Evolutionary conservation across 1,140 invertebrate species (phyloP), one percentile per base, ranked within the genome.

Genomic region (Scaptodrosophila lebanonensis): DNA sequence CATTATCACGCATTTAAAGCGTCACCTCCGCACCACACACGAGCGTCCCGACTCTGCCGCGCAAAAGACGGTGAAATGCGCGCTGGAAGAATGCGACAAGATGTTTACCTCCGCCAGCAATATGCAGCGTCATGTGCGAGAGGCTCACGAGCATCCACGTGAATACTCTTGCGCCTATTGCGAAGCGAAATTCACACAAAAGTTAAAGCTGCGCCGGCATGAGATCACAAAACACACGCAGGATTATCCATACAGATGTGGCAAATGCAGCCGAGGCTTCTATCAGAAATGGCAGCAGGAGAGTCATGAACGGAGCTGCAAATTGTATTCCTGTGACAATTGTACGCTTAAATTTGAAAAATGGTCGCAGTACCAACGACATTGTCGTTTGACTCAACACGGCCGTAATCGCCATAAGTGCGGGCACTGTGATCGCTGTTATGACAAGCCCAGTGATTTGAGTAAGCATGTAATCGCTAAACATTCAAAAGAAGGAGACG

Each of bases 11-110:
- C 86, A 87, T 43, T 32, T 87, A 2, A 85, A 86, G 39, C 65
- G 86, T 0, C 86, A 87, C 30, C 16, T 75, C 27, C 65, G 83
- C 1, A 77, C 66, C 38, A 77, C 66, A n/a, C 85, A 87, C 40
- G 77, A 85, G 35, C 48, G 66, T 5, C 52, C 57, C 0, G 20
- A 45, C 15, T 32, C 30, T 40, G 35, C 42, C 1, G 39, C 56
- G 2, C 49, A 59, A 13, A 86, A 86, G 13, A 83, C 40, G 0
- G 27, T 87, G 1, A 60, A 68, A 7, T 87, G 86, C 20, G 36
- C 45, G 2, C 29, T 86, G 4, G 20, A 42, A 2, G 62, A 66
- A 11, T 87, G 86, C 40, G 11, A 27, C 3, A 85, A 86, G 52
- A 57, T 83, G 62, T 86, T 87, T 15, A 67, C 57, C 5, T 69